Evolutionary conservation across 2,113 vertebrate species (phyloP).

Genomic region (Ovis canadensis): DNA sequence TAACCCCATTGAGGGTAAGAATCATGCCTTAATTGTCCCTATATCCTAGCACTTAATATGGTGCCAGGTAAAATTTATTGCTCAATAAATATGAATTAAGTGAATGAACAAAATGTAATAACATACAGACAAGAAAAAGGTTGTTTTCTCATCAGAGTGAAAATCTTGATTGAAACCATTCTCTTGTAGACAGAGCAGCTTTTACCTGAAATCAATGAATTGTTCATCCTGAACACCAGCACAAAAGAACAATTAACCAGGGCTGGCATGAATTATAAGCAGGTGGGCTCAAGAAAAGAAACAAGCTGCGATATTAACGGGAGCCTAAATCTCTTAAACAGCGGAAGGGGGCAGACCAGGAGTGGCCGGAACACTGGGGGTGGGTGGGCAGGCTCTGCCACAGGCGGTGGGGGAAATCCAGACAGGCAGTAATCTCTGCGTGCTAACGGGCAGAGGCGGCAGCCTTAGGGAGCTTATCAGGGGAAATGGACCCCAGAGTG

Average conservation of each 20-base stretch:
- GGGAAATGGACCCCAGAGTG: background rate
- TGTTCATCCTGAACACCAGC: slow-evolving; percentile 34
- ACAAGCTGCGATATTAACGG: background rate
- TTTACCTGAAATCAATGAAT: slow-evolving; percentile 60
- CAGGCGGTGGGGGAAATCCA: no score
- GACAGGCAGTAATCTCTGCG: background rate
- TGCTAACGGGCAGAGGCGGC: background rate
- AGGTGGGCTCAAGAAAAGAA: background rate
- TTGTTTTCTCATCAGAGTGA: slow-evolving; percentile 36
- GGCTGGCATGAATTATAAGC: background rate
- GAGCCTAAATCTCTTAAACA: background rate
- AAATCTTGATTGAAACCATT: slow-evolving; percentile 34
- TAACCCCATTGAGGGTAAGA: slow-evolving; percentile 1
- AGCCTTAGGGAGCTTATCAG: background rate
- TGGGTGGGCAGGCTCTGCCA: rapidly evolving
- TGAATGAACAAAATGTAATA: slow-evolving; percentile 17
- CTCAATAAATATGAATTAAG: slow-evolving; percentile 46
- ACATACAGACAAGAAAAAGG: background rate
- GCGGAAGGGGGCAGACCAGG: background rate
- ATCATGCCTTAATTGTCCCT: background rate
- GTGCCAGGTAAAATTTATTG: background rate
- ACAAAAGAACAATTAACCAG: slow-evolving; percentile 34
- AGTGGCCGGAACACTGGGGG: rapidly evolving
- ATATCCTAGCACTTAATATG: background rate
- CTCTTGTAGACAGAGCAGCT: slow-evolving; percentile 17